Percentiles rank a stretch among this genome's conserved stretches.
These are phyloP conservation scores for Solenodon paradoxus DNA, from an alignment of 2,113 vertebrate genomes.

Conservation along the genomic window DNA sequence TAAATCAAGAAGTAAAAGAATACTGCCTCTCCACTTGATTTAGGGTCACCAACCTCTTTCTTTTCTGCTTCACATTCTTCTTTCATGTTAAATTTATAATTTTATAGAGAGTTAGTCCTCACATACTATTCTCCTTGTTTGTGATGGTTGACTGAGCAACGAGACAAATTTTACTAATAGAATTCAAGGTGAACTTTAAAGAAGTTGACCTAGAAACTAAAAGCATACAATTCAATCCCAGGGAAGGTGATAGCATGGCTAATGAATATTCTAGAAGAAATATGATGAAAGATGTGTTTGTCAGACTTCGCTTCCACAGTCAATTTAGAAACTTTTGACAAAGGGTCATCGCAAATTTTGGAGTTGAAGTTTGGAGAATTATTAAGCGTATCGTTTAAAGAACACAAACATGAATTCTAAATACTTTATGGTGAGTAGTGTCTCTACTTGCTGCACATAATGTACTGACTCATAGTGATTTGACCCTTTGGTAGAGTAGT, in stretches of 20 bases:
- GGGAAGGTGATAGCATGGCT: neutral
- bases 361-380: neutral
- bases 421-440: neutral
- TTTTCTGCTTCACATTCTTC: neutral
- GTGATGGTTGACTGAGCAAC: neutral
- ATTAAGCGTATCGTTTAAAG: neutral
- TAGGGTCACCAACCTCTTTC: neutral
- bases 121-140: neutral
- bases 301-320: neutral
- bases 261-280: neutral
- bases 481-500: too few species aligned
- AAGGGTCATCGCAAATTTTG: neutral
- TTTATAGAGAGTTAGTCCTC: neutral
- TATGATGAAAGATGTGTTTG: neutral
- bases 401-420: neutral
- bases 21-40: neutral
- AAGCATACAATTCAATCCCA: neutral
- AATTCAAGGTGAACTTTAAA: neutral
- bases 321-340: conserved; percentile 19
- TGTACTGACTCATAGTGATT: neutral
- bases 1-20: neutral
- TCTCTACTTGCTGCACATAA: neutral
- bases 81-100: neutral
- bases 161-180: neutral
- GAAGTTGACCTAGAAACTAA: neutral